Percentiles rank a stretch among this genome's conserved stretches.
Evolutionary conservation across 1,140 invertebrate genomes (phyloP).

Genomic region (Vanessa tameamea): DNA sequence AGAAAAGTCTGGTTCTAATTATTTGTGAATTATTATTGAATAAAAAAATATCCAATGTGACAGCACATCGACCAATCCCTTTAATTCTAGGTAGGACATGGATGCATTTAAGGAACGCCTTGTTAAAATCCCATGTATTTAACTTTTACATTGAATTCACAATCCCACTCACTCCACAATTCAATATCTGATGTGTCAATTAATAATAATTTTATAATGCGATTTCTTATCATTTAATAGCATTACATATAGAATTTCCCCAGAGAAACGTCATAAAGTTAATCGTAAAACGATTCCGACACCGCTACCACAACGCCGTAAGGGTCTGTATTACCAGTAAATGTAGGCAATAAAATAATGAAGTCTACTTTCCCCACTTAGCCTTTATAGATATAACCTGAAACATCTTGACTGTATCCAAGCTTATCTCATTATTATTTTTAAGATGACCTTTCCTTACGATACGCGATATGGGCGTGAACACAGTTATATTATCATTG

Average conservation of each 20-base stretch:
- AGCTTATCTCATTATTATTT: slow-evolving; percentile 17
- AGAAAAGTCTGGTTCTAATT: no score
- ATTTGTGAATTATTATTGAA: no score
- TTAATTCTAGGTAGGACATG: no score
- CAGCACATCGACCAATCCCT: no score
- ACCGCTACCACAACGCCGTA: background rate
- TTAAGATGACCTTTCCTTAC: slow-evolving; percentile 7
- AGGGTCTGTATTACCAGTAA: background rate
- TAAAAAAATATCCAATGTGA: no score
- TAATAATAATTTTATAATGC: slow-evolving; percentile 3
- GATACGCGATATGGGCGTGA: background rate
- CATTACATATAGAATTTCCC: background rate
- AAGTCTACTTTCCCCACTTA: slow-evolving; percentile 45
- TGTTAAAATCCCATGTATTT: no score
- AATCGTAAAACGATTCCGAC: slow-evolving; percentile 1
- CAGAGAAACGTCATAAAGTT: slow-evolving; percentile 6
- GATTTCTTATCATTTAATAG: background rate
- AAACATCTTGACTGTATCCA: background rate
- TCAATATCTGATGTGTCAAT: no score
- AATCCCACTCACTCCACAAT: no score
- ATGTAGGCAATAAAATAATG: slow-evolving; percentile 48
- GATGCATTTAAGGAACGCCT: no score
- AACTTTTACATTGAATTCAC: no score
- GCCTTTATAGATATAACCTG: slow-evolving; percentile 18
- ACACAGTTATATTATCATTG: no score